Evolutionary conservation across 2,888 invertebrate genomes (phyloP).

Genomic region (Hypomecis punctinalis): DNA sequence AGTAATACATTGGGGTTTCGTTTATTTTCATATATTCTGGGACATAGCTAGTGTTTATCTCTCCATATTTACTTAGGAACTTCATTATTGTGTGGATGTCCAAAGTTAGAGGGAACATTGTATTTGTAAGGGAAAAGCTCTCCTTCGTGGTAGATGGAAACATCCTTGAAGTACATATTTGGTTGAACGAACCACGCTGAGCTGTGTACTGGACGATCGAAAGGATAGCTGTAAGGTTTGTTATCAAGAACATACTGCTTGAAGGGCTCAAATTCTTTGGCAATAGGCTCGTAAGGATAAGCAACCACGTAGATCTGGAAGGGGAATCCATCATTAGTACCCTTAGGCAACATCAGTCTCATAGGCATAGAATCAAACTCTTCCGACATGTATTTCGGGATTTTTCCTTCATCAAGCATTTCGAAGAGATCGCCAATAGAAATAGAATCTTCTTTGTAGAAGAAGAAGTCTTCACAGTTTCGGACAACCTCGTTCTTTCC

Average conservation of each 20-base stretch:
- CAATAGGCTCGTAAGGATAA: constrained; percentile 78
- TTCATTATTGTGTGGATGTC: constrained; percentile 45
- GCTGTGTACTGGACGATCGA: constrained; percentile 81
- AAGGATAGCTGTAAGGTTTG: constrained; percentile 84
- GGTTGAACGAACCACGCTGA: constrained; percentile 80
- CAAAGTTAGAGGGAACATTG: constrained; percentile 55
- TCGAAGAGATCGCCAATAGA: constrained; percentile 85
- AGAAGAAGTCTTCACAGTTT: constrained; percentile 86
- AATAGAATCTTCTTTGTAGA: constrained; percentile 86
- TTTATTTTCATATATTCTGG: constrained; percentile 24
- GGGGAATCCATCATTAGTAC: constrained; percentile 87
- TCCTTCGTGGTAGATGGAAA: constrained; percentile 81
- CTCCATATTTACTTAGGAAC: constrained; percentile 55
- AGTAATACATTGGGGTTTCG: constrained; percentile 8
- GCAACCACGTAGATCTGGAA: constrained; percentile 87
- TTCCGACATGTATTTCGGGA: constrained; percentile 82
- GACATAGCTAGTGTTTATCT: constrained; percentile 42
- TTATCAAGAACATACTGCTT: constrained; percentile 71
- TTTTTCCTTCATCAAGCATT: constrained; percentile 80
- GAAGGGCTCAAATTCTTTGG: constrained; percentile 61
- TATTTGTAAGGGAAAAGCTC: constrained; percentile 62
- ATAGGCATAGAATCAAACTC: constrained; percentile 87
- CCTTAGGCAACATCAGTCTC: constrained; percentile 89
- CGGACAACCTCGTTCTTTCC: constrained; percentile 88
- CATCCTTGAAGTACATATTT: constrained; percentile 86